Percentiles rank a stretch among this genome's conserved stretches.
Conservation (phyloP, 2,113 vertebrate genomes). For the Aptenodytes forsteri region DNA sequence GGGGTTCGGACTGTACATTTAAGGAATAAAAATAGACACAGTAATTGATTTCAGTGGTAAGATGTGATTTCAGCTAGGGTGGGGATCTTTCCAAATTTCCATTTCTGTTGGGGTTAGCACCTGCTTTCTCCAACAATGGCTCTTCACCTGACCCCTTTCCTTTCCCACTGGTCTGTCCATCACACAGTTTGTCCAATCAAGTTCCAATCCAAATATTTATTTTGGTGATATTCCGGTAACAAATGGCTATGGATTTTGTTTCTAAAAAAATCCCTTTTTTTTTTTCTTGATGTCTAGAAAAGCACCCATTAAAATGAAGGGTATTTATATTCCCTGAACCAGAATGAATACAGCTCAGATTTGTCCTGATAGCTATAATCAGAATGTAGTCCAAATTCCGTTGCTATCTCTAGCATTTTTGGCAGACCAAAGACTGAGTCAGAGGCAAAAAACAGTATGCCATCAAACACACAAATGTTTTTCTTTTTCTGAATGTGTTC, state of each 20-base stretch:
- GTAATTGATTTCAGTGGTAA: neutral
- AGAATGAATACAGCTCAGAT: neutral
- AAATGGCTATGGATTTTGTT: neutral
- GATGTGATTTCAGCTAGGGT: neutral
- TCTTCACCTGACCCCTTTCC: neutral
- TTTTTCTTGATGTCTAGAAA: neutral
- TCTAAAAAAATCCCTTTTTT: neutral
- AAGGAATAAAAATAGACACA: neutral
- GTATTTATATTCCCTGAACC: neutral
- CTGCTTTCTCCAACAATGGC: neutral
- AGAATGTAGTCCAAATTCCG: constrained; percentile 19
- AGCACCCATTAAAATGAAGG: neutral
- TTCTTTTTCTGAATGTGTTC: neutral
- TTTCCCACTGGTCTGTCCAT: neutral
- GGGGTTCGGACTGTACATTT: neutral
- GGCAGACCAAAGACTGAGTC: neutral
- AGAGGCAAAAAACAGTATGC: neutral
- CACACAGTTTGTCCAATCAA: neutral
- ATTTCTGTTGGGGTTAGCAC: neutral
- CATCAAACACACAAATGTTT: neutral
- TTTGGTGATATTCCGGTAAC: neutral
- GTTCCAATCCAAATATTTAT: neutral
- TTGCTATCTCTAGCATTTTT: constrained; percentile 22
- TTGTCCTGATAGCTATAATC: neutral
- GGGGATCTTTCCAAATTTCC: neutral